Base-by-base conservation (phyloP, 2,888 invertebrate species). In the Mechanitis messenoides region DNA sequence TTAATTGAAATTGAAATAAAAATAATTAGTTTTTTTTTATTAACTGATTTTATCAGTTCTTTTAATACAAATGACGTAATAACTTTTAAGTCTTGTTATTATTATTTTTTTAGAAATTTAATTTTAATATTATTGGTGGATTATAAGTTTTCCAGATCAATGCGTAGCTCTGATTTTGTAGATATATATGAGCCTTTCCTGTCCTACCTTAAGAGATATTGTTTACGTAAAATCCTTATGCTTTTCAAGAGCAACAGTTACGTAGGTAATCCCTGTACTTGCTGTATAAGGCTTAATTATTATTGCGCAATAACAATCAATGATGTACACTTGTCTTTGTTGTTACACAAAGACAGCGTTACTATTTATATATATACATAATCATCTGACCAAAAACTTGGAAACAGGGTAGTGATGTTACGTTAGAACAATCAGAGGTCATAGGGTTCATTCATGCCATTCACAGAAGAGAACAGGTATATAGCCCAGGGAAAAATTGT, bases 401-500 rank as follows among this genome's bases (percentile, higher is more conserved):
- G 9, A 11, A 50, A 31, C 50, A 2, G 31, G 50, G 7, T 28
- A 31, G 31, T 7, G 20, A 50, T 50, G 28, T 20, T 20, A 20
- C 20, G 31, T 50, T 20, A 6, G 20, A 50, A 56, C 45, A 42
- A 35, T 61, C 45, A 20, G 71, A 70, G 81, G 76, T 82, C 78
- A 75, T 62, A 57, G 74, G 76, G 83, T 81, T 82, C 79, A 74
- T 82, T 82, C 75, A 80, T 80, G 69, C 64, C 50, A 61, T 61
- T 63, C 53, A 66, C 60, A 54, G 62, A 69, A 72, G 74, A 68
- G 74, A 71, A 75, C 80, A 81, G 81, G 84, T 84, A 84, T 68
- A 69, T 72, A 75, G 76, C 72, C 74, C 65, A 73, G 71, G 78
- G 64, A 61, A 58, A 61, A 63, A 54, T 64, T 62, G 66, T 66